These are phyloP conservation scores for Drosophila mauritiana DNA, from an alignment of 1,140 invertebrate genomes.

Conservation along the genomic window DNA sequence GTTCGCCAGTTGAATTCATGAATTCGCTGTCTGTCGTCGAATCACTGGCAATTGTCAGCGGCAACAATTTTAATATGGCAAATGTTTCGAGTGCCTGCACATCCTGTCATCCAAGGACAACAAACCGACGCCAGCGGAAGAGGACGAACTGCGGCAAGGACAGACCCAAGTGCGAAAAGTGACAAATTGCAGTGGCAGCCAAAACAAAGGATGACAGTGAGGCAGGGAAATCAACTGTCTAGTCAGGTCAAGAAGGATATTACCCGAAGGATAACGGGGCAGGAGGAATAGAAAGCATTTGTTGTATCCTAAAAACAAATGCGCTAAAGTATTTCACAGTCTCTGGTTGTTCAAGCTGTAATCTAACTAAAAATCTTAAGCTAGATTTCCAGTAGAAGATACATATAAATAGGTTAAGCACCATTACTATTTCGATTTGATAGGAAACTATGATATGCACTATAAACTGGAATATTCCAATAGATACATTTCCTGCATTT, in stretches of 20 bases:
- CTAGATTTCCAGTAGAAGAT: too few relatives aligned
- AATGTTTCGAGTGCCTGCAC: constrained; percentile 61
- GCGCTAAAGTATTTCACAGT: constrained; percentile 41
- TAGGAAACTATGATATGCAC: too few relatives aligned
- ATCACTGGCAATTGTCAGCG: constrained; percentile 59
- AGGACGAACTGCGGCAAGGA: constrained; percentile 13
- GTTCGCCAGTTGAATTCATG: constrained; percentile 38
- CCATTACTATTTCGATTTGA: too few relatives aligned
- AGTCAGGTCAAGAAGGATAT: constrained; percentile 52
- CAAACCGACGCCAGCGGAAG: constrained; percentile 10
- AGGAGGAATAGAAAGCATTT: constrained; percentile 22
- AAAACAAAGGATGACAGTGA: constrained; percentile 37
- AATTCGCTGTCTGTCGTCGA: constrained; percentile 42
- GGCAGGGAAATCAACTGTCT: constrained; percentile 30
- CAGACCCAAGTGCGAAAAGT: constrained; percentile 61
- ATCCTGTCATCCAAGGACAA: constrained; percentile 36
- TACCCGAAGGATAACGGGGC: constrained; percentile 2
- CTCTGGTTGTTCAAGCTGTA: background rate
- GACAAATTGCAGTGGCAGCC: constrained; percentile 66
- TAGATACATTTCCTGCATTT: background rate
- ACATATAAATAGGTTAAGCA: too few relatives aligned
- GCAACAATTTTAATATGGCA: constrained; percentile 71
- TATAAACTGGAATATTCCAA: background rate
- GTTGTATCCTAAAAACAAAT: constrained; percentile 18
- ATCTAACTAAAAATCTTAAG: background rate